Base-by-base conservation (phyloP, 2,113 vertebrate species). In the Oostethus manadensis region DNA sequence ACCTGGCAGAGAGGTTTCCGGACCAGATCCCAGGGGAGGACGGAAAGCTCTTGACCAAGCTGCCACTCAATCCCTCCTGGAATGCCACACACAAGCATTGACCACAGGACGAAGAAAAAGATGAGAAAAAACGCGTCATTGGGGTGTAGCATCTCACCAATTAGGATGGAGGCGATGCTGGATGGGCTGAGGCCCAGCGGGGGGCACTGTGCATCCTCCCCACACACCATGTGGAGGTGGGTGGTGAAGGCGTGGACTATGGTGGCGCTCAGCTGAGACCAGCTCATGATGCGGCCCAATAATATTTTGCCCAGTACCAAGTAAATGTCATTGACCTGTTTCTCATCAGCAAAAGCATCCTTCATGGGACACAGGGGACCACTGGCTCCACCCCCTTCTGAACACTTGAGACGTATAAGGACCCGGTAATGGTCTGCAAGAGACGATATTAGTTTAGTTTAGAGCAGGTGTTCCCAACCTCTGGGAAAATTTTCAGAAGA, bases 21-120 rank as follows among this genome's bases (percentile, higher is more conserved):
- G 84, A 97, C 73, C n/a, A 98, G 91, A 55, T 97, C 94, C 95
- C 96, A 97, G 0, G 93, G 95, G 53, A 89, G 83, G 10, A 89
- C 77, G 6, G 88, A 50, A 68, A 90, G 91, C 62, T 88, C 90
- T 84, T 96, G 92, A 83, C 91, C 90, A 6, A 83, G 75, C 66
- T 89, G 82, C 95, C 94, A 98, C 1, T 88, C 86, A 9, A 88
- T 42, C 38, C 88, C 92, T 79, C 95, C 96, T 99, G 81, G 29
- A 83, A 50, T 38, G 71, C 15, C n/a, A 58, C 17, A 57, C n/a
- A 56, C 14, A 29, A 18, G 18, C 15, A 10, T 17, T 26, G 23
- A 21, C 14, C 10, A 11, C 21, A 13, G 42, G 21, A 57, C 10
- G 21, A 43, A 57, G 22, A 22, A 17, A 33, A 13, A 3, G 11